A percentile compares a stretch with the other conserved stretches of the same genome.
These are phyloP conservation scores for Synodontis membranacea DNA, from an alignment of 2,113 vertebrate species.

Conservation along the genomic window DNA sequence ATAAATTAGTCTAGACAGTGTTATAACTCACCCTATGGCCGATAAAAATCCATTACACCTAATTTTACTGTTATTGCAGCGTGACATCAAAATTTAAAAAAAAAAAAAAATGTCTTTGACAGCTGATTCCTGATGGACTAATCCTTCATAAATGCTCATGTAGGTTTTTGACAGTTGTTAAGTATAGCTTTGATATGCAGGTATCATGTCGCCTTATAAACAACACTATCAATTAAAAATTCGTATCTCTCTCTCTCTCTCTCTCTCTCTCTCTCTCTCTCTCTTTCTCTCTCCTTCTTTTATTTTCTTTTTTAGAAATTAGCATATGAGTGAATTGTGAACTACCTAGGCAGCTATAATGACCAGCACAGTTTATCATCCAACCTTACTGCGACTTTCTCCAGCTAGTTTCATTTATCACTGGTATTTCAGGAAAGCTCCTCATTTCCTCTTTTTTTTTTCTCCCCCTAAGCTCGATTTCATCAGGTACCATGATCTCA, in stretches of 20 bases:
- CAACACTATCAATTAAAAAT: not conserved
- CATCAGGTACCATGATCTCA: too few species aligned
- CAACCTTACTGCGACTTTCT: not conserved
- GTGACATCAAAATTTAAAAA: not conserved
- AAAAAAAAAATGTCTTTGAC: not conserved
- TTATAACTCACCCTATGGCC: not conserved
- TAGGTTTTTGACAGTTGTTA: not conserved
- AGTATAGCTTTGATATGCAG: not conserved
- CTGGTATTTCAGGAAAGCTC: not conserved
- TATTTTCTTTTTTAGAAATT: too few species aligned
- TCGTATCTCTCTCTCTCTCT: not conserved
- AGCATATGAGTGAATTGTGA: too few species aligned
- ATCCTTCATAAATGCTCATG: not conserved
- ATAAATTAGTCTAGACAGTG: not conserved
- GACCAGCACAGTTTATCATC: not conserved
- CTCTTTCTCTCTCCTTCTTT: too few species aligned
- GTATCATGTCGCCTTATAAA: not conserved
- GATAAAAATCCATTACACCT: not conserved
- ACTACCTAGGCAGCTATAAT: not conserved
- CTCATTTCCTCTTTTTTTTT: not conserved
- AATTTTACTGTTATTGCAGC: not conserved
- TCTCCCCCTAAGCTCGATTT: not conserved
- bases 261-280: not conserved
- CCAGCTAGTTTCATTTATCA: not conserved
- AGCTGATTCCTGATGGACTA: not conserved